Percentiles rank a stretch among this genome's conserved stretches.
These are phyloP conservation scores for Penaeus japonicus DNA, from an alignment of 1,140 invertebrate genomes.

Conservation along the genomic window DNA sequence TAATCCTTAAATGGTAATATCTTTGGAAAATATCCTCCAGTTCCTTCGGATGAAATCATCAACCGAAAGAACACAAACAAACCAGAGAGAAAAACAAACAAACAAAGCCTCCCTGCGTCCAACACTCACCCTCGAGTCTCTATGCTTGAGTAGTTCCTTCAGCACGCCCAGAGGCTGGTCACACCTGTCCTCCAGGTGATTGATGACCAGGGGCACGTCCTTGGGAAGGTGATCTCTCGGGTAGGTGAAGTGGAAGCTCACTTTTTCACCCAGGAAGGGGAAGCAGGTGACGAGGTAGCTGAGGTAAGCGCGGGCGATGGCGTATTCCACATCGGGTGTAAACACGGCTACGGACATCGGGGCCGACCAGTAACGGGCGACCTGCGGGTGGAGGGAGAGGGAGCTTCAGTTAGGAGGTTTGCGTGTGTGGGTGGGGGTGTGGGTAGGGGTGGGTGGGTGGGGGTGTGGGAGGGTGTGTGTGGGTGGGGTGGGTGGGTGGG, in stretches of 20 bases:
- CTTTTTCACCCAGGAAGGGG: slow-evolving; percentile 73
- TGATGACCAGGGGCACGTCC: slow-evolving; percentile 23
- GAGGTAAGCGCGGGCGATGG: slow-evolving; percentile 69
- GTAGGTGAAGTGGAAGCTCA: slow-evolving; percentile 64
- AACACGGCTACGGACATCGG: slow-evolving; percentile 87
- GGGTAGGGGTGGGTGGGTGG: too few relatives aligned
- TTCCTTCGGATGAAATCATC: too few relatives aligned
- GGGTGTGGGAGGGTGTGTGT: too few relatives aligned
- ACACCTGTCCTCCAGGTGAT: slow-evolving; percentile 40
- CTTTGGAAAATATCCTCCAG: too few relatives aligned
- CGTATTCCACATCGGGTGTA: slow-evolving; percentile 72
- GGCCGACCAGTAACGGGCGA: slow-evolving; percentile 83
- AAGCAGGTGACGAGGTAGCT: slow-evolving; percentile 80
- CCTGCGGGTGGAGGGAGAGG: slow-evolving; percentile 59
- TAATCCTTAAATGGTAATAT: too few relatives aligned
- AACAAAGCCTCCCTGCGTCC: neutral
- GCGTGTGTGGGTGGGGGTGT: too few relatives aligned
- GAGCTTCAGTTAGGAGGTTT: too few relatives aligned
- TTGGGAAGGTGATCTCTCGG: slow-evolving; percentile 61
- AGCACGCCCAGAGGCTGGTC: slow-evolving; percentile 51
- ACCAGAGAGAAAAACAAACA: too few relatives aligned
- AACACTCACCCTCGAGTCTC: slow-evolving; percentile 33
- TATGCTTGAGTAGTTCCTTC: slow-evolving; percentile 49
- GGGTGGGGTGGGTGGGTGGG: too few relatives aligned
- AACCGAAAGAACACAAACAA: too few relatives aligned